These are phyloP conservation scores for Stegostoma tigrinum DNA, from an alignment of 2,113 vertebrate genomes.

Conservation along the genomic window DNA sequence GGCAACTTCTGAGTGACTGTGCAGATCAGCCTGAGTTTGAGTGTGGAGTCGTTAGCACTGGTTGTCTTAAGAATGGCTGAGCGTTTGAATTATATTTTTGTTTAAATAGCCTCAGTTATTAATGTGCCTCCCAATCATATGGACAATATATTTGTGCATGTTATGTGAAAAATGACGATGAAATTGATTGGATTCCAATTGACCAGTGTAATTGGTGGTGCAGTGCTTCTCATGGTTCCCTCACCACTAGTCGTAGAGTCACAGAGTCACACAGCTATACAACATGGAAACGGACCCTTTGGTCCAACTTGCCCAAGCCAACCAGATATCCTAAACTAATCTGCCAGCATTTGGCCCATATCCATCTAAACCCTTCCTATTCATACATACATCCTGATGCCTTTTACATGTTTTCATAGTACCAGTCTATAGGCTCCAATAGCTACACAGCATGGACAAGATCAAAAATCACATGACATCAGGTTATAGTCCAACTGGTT, in stretches of 20 bases:
- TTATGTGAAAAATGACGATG: neutral
- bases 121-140: neutral
- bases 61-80: neutral
- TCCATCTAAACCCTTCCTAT: no score
- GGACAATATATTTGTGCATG: neutral
- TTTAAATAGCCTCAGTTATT: neutral
- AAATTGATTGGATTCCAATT: neutral
- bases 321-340: no score
- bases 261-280: no score
- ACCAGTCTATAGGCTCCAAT: no score
- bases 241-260: neutral
- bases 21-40: neutral
- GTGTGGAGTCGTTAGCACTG: neutral
- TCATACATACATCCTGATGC: no score
- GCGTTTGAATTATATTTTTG: neutral
- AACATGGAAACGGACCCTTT: no score
- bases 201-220: neutral
- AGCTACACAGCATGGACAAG: no score
- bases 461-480: no score
- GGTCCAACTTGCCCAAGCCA: no score
- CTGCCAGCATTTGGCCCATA: no score
- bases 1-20: neutral
- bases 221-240: neutral
- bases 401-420: no score
- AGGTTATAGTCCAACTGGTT: no score